A percentile compares a stretch with the other conserved stretches of the same genome.
These are phyloP conservation scores for Heteronetta atricapilla DNA, from an alignment of 2,113 vertebrate genomes.

Conservation along the genomic window DNA sequence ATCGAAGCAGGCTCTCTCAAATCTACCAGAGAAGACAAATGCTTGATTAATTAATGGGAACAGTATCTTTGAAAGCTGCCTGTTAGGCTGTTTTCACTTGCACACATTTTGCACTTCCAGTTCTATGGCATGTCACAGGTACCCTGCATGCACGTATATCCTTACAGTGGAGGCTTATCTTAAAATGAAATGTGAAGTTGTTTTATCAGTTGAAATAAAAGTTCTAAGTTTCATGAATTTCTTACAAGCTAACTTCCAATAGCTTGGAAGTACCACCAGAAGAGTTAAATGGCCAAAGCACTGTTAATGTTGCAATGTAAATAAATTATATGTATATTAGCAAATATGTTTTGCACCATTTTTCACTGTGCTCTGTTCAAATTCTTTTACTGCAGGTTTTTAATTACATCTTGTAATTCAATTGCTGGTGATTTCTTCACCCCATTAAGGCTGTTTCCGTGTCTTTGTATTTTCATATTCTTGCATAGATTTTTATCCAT, in stretches of 20 bases:
- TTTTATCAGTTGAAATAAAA: neutral
- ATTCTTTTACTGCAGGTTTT: neutral
- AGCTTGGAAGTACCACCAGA: neutral
- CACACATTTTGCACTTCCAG: neutral
- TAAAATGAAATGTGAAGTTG: neutral
- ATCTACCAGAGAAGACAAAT: neutral
- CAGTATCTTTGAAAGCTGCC: neutral
- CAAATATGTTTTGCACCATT: neutral
- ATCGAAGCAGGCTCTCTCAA: neutral
- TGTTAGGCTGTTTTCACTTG: neutral
- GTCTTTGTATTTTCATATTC: neutral
- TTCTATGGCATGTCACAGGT: neutral
- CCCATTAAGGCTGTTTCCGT: neutral
- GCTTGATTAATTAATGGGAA: neutral
- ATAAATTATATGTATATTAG: neutral
- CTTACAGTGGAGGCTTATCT: neutral
- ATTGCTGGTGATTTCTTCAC: neutral
- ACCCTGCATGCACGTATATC: neutral
- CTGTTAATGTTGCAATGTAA: neutral
- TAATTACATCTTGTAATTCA: neutral
- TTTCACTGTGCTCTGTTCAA: neutral
- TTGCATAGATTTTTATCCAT: neutral
- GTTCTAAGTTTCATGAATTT: neutral
- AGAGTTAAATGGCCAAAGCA: neutral
- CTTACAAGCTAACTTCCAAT: rapidly evolving